Percentiles rank a stretch among this genome's conserved stretches.
These are phyloP conservation scores for Cyprinus carpio DNA, from an alignment of 2,113 vertebrate genomes.

Conservation along the genomic window DNA sequence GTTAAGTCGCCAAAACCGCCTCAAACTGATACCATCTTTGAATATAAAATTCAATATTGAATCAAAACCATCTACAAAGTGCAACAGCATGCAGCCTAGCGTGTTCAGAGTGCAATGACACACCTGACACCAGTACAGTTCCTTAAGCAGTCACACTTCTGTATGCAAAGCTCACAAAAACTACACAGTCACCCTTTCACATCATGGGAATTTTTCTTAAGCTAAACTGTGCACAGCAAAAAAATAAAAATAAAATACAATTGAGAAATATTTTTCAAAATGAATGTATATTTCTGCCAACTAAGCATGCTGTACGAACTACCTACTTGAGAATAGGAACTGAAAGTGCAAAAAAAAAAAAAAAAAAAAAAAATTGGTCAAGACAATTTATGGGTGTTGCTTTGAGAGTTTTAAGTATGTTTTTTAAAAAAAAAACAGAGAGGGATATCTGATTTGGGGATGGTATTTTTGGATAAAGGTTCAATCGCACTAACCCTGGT, in stretches of 20 bases:
- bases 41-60: too few species aligned
- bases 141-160: slow-evolving; percentile 45
- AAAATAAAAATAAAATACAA: neutral
- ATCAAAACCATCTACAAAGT: neutral
- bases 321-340: slow-evolving; percentile 48
- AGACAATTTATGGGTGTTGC: slow-evolving; percentile 10
- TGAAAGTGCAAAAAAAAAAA: slow-evolving; percentile 45
- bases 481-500: neutral
- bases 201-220: slow-evolving; percentile 33
- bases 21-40: neutral
- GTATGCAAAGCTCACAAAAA: slow-evolving; percentile 3
- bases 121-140: slow-evolving; percentile 16
- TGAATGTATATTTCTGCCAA: slow-evolving; percentile 29
- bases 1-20: neutral
- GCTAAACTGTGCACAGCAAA: slow-evolving; percentile 34
- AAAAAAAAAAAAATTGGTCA: slow-evolving; percentile 10
- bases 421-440: neutral
- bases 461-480: neutral
- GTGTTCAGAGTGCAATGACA: neutral
- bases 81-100: neutral
- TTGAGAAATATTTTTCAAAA: slow-evolving; percentile 10
- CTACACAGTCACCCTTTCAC: slow-evolving; percentile 37
- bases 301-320: slow-evolving; percentile 31
- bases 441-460: neutral
- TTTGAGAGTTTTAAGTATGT: neutral